Conservation (phyloP, 2,888 invertebrate species). For the Aplocera efformata region DNA sequence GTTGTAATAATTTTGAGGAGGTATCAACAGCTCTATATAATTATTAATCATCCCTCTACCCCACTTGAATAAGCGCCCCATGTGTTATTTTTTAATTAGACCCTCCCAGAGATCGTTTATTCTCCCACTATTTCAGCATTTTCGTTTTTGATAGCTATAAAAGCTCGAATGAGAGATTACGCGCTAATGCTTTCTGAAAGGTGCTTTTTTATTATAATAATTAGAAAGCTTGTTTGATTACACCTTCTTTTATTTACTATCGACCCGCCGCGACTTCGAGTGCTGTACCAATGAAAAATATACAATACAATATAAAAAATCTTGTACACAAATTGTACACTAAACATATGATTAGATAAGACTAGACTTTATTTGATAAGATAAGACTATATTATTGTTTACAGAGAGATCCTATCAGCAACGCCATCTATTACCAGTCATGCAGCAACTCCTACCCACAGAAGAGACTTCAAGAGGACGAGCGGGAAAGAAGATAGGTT, state of each 20-base stretch:
- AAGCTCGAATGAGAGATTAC: background rate
- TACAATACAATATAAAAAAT: too few relatives aligned
- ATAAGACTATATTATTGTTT: too few relatives aligned
- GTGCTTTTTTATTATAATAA: too few relatives aligned
- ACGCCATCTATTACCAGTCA: slow-evolving; percentile 71
- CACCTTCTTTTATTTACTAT: too few relatives aligned
- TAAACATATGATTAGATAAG: too few relatives aligned
- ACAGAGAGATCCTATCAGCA: slow-evolving; percentile 85
- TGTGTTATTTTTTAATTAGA: slow-evolving; percentile 28
- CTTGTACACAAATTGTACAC: too few relatives aligned
- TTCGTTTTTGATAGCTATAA: background rate
- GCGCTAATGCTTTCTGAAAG: background rate
- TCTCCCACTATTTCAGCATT: slow-evolving; percentile 3
- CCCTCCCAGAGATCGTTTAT: slow-evolving; percentile 6
- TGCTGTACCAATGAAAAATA: too few relatives aligned
- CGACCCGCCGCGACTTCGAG: too few relatives aligned
- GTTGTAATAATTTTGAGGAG: too few relatives aligned
- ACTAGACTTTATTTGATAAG: too few relatives aligned
- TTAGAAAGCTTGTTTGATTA: too few relatives aligned
- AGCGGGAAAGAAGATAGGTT: slow-evolving; percentile 67
- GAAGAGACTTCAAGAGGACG: slow-evolving; percentile 64
- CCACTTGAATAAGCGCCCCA: slow-evolving; percentile 11
- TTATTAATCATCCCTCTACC: slow-evolving; percentile 20
- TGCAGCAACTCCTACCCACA: slow-evolving; percentile 58
- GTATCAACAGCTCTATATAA: slow-evolving; percentile 17